Conservation (phyloP, 2,113 vertebrate species). For the Atlantisia rogersi region DNA sequence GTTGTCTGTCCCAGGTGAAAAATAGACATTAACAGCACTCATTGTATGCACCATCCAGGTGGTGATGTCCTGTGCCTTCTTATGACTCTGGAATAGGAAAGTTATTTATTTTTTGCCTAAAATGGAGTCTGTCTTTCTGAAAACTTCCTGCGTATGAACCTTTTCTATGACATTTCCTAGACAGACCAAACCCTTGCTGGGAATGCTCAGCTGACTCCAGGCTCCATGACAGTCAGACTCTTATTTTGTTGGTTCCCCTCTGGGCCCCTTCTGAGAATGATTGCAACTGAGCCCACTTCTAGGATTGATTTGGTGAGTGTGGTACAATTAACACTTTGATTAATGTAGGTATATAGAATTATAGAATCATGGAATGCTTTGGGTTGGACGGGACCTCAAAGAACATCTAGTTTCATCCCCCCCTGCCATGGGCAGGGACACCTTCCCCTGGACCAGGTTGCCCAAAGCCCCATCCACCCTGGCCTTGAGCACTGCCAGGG, state of each 20-base stretch:
- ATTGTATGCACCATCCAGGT: background rate
- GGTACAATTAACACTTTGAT: background rate
- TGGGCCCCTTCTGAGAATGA: background rate
- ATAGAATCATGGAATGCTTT: too few relatives aligned
- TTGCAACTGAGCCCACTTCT: background rate
- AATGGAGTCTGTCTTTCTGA: background rate
- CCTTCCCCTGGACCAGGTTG: too few relatives aligned
- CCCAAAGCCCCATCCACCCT: too few relatives aligned
- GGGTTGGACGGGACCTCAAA: too few relatives aligned
- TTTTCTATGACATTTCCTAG: background rate
- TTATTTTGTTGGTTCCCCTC: background rate
- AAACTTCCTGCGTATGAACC: rapidly evolving
- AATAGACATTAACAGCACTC: background rate
- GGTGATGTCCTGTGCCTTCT: background rate
- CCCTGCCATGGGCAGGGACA: too few relatives aligned
- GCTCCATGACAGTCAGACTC: background rate
- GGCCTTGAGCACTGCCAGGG: too few relatives aligned
- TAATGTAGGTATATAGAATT: background rate
- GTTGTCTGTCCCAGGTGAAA: background rate
- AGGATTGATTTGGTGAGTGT: background rate
- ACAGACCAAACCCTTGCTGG: background rate
- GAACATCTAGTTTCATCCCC: too few relatives aligned
- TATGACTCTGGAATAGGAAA: background rate
- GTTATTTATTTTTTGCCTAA: background rate
- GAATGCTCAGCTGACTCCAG: background rate